Evolutionary conservation across 2,888 invertebrate genomes (phyloP).

Genomic region (Drosophila helvetica): DNA sequence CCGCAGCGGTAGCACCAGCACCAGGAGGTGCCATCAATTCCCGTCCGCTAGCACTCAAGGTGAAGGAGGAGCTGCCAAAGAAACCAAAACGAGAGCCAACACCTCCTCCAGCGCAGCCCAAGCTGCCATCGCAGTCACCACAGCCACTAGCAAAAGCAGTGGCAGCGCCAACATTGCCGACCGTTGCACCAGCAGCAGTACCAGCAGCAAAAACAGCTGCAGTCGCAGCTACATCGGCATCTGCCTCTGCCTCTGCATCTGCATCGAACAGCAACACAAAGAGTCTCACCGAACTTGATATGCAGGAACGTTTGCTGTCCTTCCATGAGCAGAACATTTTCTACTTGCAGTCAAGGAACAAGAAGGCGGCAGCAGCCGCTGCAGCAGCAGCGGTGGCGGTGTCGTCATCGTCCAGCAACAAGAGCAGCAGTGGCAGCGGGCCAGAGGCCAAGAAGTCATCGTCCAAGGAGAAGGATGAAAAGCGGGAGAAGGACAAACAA

Average conservation of each 20-base stretch:
- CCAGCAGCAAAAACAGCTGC: slow-evolving; percentile 2
- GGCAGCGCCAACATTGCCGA: not conserved
- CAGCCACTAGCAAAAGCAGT: not conserved
- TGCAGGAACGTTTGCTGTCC: slow-evolving; percentile 87
- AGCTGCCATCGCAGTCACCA: not conserved
- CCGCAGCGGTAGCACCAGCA: slow-evolving; percentile 12
- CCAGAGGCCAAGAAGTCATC: slow-evolving; percentile 43
- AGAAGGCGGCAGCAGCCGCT: slow-evolving; percentile 81
- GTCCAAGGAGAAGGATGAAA: slow-evolving; percentile 66
- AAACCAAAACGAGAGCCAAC: slow-evolving; percentile 63
- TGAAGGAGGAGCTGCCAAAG: slow-evolving; percentile 70
- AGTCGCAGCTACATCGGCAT: slow-evolving; percentile 5
- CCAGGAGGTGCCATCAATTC: slow-evolving; percentile 46
- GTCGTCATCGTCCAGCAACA: slow-evolving; percentile 40
- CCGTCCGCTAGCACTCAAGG: slow-evolving; percentile 34
- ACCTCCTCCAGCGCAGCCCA: not conserved
- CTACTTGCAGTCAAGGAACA: slow-evolving; percentile 86
- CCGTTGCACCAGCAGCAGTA: slow-evolving; percentile 7
- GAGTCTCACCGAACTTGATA: slow-evolving; percentile 85
- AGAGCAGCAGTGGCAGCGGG: slow-evolving; percentile 17
- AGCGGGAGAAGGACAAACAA: slow-evolving; percentile 20
- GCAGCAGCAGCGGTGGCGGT: not conserved
- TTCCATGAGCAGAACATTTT: slow-evolving; percentile 87
- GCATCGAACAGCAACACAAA: slow-evolving; percentile 48
- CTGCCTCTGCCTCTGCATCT: slow-evolving; percentile 5